Evolutionary conservation across 35 echinoderm and acorn worm species (phyloP).

Genomic region (Hemicentrotus pulcherrimus): DNA sequence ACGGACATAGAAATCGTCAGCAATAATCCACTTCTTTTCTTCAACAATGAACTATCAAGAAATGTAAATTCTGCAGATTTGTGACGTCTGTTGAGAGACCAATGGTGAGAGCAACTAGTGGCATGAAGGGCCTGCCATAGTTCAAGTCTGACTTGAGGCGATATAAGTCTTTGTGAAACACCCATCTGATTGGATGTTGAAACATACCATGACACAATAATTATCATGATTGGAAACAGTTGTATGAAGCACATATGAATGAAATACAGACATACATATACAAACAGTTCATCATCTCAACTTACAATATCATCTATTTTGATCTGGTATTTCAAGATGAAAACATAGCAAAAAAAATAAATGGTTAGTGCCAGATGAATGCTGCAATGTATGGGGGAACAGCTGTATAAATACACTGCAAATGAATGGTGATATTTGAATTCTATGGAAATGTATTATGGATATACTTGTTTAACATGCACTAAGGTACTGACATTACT

Average conservation of each 20-base stretch:
- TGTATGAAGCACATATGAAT: neutral
- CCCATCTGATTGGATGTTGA: neutral
- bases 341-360: neutral
- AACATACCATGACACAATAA: neutral
- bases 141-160: too few species aligned
- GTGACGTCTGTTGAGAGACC: too few species aligned
- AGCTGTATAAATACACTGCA: neutral
- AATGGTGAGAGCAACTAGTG: too few species aligned
- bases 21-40: too few species aligned
- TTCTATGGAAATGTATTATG: neutral
- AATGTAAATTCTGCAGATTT: too few species aligned
- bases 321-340: constrained; percentile 25
- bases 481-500: neutral
- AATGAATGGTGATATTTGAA: neutral
- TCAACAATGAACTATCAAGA: too few species aligned
- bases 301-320: constrained; percentile 56
- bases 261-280: neutral
- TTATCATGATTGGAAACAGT: neutral
- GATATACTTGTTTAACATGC: neutral
- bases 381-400: neutral
- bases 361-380: neutral
- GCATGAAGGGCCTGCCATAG: too few species aligned
- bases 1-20: too few species aligned
- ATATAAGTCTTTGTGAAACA: too few species aligned
- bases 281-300: constrained; percentile 24